Conservation (phyloP, 2,888 invertebrate genomes). For the Harpalus rufipes region DNA sequence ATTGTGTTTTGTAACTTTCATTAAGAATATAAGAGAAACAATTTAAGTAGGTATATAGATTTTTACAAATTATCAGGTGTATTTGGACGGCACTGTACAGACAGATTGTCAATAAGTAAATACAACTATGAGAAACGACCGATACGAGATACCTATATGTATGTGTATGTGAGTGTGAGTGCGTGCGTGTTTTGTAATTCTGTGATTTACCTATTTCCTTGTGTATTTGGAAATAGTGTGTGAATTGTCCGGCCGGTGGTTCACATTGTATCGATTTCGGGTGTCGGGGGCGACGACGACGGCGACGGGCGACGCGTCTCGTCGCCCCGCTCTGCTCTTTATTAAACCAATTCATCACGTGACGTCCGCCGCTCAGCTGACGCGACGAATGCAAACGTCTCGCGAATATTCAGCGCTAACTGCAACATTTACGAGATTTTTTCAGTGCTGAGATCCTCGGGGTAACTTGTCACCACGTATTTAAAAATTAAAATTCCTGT, state of each 20-base stretch:
- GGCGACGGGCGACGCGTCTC: constrained; percentile 66
- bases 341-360: constrained; percentile 73
- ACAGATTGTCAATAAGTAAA: too few species aligned
- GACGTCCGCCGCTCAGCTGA: constrained; percentile 70
- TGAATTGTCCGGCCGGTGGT: constrained; percentile 2
- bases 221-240: neutral
- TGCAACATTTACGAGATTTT: neutral
- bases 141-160: too few species aligned
- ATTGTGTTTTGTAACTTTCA: too few species aligned
- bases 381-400: constrained; percentile 16
- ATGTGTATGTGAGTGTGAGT: too few species aligned
- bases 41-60: too few species aligned
- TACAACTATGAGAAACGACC: too few species aligned
- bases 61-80: too few species aligned
- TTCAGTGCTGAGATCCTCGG: neutral
- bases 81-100: too few species aligned
- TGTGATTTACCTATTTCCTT: neutral
- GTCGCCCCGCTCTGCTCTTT: constrained; percentile 68
- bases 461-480: neutral
- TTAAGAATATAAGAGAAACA: too few species aligned
- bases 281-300: constrained; percentile 58
- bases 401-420: neutral
- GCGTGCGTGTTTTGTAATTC: too few species aligned
- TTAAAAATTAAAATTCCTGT: neutral
- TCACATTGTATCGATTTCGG: constrained; percentile 62